Conservation (phyloP, 30 jellyfish, hydroid and myxozoan species). For the Turritopsis dohrnii region DNA sequence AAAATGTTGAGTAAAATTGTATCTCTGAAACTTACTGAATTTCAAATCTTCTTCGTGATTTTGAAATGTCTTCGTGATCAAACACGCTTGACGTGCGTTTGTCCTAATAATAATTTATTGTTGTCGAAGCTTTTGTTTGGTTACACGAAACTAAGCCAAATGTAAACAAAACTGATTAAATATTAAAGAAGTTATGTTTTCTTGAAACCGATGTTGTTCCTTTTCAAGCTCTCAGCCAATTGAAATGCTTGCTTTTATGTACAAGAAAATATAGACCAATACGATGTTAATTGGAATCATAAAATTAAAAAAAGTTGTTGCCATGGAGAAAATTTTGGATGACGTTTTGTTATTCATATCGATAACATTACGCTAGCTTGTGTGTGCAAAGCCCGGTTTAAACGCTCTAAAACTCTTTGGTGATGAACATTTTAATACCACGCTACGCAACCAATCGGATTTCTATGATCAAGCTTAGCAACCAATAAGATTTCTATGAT, state of each 20-base stretch:
- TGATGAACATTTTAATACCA: too few relatives aligned
- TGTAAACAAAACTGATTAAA: neutral
- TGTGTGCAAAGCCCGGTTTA: too few relatives aligned
- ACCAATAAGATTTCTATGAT: too few relatives aligned
- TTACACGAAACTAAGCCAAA: neutral
- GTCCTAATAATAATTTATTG: neutral
- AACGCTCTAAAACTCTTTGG: too few relatives aligned
- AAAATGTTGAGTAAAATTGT: too few relatives aligned
- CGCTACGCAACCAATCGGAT: too few relatives aligned
- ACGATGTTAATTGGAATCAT: neutral
- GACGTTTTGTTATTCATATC: too few relatives aligned
- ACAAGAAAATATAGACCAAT: neutral
- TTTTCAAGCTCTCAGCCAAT: neutral
- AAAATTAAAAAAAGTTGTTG: neutral
- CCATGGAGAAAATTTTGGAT: neutral
- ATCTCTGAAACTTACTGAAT: too few relatives aligned
- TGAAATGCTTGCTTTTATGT: neutral
- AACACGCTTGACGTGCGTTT: neutral
- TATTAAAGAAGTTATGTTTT: neutral
- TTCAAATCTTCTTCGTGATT: too few relatives aligned
- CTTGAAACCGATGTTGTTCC: neutral
- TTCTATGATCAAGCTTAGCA: too few relatives aligned
- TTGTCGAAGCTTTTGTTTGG: neutral
- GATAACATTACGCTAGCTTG: too few relatives aligned
- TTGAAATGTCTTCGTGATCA: neutral